Conservation (phyloP, 2,797 vertebrate species). For the Melanotaenia nigrans region DNA sequence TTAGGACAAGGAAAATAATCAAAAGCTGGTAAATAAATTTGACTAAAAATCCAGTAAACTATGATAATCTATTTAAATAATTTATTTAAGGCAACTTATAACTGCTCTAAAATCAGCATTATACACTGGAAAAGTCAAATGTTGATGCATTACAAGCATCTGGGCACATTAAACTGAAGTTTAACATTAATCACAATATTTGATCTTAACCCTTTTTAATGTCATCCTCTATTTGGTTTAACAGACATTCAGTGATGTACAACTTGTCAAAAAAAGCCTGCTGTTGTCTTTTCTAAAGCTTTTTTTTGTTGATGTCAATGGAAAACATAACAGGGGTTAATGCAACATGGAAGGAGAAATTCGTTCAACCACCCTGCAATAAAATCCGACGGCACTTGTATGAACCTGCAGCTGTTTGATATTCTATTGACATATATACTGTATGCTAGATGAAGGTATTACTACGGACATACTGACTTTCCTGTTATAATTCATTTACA, state of each 20-base stretch:
- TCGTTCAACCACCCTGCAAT: no score
- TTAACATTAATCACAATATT: not conserved
- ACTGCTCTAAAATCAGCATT: not conserved
- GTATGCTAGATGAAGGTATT: no score
- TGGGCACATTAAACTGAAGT: not conserved
- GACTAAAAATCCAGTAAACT: not conserved
- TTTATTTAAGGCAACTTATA: not conserved
- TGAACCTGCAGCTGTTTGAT: no score
- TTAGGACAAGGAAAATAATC: not conserved
- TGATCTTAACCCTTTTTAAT: not conserved
- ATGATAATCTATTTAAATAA: no score
- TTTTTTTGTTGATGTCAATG: no score
- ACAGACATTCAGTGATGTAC: not conserved
- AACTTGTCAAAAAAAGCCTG: not conserved
- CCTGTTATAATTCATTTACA: no score
- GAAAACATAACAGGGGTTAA: no score
- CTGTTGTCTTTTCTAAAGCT: no score
- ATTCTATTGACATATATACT: no score
- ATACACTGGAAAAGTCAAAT: not conserved
- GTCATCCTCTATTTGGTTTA: not conserved
- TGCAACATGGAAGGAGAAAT: no score
- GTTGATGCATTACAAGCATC: not conserved
- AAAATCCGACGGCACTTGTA: no score
- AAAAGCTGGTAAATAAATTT: not conserved
- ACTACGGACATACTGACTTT: no score